Evolutionary conservation across 1,140 invertebrate genomes (phyloP).

Genomic region (Contarinia nasturtii): DNA sequence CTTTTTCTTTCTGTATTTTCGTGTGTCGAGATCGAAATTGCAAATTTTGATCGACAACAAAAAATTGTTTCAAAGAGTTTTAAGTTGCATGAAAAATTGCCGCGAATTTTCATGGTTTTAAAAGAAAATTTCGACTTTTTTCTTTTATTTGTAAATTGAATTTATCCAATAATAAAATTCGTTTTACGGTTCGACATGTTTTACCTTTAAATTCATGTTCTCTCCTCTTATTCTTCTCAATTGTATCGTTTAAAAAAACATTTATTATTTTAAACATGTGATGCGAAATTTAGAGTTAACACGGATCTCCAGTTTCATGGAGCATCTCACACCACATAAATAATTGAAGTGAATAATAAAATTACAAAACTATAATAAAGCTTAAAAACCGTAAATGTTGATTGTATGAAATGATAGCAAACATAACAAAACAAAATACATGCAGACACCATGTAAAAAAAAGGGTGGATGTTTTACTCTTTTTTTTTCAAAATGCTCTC

Average conservation of each 20-base stretch:
- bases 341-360: neutral
- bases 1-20: no score
- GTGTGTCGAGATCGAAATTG: no score
- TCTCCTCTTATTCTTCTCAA: neutral
- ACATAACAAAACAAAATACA: neutral
- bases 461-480: no score
- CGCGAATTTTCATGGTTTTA: no score
- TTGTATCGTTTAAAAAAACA: neutral
- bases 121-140: no score
- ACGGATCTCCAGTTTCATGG: slow-evolving; percentile 17
- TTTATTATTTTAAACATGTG: slow-evolving; percentile 22
- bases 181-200: no score
- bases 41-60: no score
- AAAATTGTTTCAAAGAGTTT: neutral
- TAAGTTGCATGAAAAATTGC: neutral
- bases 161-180: no score
- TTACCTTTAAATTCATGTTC: neutral
- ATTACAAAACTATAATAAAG: slow-evolving; percentile 1
- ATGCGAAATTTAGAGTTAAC: slow-evolving; percentile 26
- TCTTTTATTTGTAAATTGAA: no score
- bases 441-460: no score
- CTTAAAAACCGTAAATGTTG: neutral
- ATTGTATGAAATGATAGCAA: neutral
- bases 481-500: no score
- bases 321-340: slow-evolving; percentile 1